Conservation (phyloP, 2,797 vertebrate species). For the Rhinoraja longicauda region DNA sequence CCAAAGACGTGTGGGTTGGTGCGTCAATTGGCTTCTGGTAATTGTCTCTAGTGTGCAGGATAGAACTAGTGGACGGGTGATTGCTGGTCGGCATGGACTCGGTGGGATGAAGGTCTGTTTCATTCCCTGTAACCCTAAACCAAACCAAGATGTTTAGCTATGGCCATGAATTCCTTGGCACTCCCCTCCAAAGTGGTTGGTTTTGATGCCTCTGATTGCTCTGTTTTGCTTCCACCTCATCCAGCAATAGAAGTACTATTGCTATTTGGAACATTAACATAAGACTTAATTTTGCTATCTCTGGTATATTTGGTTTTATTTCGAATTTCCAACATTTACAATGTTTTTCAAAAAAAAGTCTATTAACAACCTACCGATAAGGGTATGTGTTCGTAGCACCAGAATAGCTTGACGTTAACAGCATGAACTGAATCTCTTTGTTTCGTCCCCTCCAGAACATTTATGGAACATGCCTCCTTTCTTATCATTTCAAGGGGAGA, state of each 20-base stretch:
- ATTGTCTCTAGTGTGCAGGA: no score
- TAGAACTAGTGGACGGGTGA: no score
- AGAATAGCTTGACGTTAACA: not conserved
- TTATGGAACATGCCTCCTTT: slow-evolving; percentile 76
- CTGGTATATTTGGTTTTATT: no score
- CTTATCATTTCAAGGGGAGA: slow-evolving; percentile 70
- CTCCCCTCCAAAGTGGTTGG: not conserved
- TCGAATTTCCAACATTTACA: no score
- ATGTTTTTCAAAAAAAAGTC: not conserved
- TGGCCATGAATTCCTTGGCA: not conserved
- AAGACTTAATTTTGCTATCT: no score
- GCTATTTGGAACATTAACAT: no score
- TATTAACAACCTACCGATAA: not conserved
- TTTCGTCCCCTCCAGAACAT: slow-evolving; percentile 59
- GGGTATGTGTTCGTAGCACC: not conserved
- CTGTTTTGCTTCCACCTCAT: not conserved
- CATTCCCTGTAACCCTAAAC: no score
- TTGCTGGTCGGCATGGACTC: no score
- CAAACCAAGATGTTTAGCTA: not conserved
- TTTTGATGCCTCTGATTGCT: not conserved
- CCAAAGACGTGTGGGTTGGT: no score
- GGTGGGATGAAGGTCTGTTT: no score
- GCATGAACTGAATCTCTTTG: not conserved
- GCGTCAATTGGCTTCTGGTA: no score
- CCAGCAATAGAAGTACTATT: no score